Evolutionary conservation across 2,113 vertebrate species (phyloP).

Genomic region (Lophius piscatorius): DNA sequence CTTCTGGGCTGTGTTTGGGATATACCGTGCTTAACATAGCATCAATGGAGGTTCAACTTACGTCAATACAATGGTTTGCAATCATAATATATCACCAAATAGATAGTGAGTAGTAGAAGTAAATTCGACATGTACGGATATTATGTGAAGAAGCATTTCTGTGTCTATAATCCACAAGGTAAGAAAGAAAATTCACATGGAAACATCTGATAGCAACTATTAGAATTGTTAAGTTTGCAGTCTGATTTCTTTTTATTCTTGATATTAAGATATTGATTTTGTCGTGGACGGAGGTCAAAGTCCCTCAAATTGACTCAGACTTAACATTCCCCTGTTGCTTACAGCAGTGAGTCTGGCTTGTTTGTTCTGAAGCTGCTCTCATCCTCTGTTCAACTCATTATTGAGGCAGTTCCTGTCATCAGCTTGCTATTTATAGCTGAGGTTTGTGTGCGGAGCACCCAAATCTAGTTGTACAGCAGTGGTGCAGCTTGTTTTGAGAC

Average conservation of each 20-base stretch:
- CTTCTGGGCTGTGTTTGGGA: constrained; percentile 32
- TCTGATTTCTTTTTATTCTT: neutral
- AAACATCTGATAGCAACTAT: neutral
- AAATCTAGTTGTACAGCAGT: constrained; percentile 33
- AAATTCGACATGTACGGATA: neutral
- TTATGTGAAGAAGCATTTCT: neutral
- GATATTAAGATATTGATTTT: constrained; percentile 2
- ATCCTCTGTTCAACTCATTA: constrained; percentile 61
- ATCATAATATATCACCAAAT: neutral
- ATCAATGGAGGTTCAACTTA: neutral
- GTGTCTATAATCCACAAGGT: neutral
- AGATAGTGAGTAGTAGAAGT: no score
- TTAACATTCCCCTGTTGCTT: constrained; percentile 12
- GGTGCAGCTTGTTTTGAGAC: constrained; percentile 15
- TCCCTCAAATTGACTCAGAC: neutral
- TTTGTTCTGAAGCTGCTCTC: constrained; percentile 31
- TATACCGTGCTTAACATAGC: constrained; percentile 42
- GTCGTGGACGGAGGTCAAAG: neutral
- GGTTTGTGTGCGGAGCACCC: constrained; percentile 45
- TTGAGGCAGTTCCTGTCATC: constrained; percentile 42
- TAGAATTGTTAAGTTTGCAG: neutral
- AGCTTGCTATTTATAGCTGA: constrained; percentile 69
- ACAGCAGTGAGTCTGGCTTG: constrained; percentile 15
- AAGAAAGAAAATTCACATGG: neutral
- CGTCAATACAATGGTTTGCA: neutral